These are phyloP conservation scores for Kryptolebias ocellatus DNA, from an alignment of 2,797 vertebrate species.

Conservation along the genomic window DNA sequence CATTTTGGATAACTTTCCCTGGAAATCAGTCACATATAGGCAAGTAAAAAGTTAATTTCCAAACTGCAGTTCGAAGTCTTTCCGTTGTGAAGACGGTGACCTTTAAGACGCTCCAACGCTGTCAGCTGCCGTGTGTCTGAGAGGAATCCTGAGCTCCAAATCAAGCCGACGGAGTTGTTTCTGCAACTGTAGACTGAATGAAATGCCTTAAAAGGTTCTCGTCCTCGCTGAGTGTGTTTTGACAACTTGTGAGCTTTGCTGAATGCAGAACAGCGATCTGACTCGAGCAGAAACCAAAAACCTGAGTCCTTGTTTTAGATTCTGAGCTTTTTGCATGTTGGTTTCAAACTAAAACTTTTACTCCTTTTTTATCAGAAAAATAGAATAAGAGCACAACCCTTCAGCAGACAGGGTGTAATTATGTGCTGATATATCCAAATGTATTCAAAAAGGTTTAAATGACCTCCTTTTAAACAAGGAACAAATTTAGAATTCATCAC, in stretches of 20 bases:
- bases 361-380: background rate
- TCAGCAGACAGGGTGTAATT: background rate
- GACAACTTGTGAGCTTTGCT: constrained; percentile 1
- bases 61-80: background rate
- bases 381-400: background rate
- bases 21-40: too few relatives aligned
- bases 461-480: constrained; percentile 7
- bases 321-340: constrained; percentile 1
- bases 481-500: background rate
- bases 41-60: too few relatives aligned
- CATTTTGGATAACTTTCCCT: too few relatives aligned
- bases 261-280: constrained; percentile 6
- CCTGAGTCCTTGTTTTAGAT: constrained; percentile 1
- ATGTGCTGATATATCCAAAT: background rate
- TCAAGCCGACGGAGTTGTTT: constrained; percentile 10
- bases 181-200: background rate
- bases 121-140: constrained; percentile 28
- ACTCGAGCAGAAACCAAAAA: background rate
- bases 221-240: background rate
- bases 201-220: background rate
- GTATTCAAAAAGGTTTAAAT: background rate
- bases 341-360: constrained; percentile 5
- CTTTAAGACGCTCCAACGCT: constrained; percentile 16
- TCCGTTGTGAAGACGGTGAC: constrained; percentile 21
- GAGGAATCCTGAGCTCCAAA: constrained; percentile 16